A percentile compares a stretch with the other conserved stretches of the same genome.
These are phyloP conservation scores for Macroteleia sp. DNA, from an alignment of 2,888 invertebrate genomes.

Conservation along the genomic window DNA sequence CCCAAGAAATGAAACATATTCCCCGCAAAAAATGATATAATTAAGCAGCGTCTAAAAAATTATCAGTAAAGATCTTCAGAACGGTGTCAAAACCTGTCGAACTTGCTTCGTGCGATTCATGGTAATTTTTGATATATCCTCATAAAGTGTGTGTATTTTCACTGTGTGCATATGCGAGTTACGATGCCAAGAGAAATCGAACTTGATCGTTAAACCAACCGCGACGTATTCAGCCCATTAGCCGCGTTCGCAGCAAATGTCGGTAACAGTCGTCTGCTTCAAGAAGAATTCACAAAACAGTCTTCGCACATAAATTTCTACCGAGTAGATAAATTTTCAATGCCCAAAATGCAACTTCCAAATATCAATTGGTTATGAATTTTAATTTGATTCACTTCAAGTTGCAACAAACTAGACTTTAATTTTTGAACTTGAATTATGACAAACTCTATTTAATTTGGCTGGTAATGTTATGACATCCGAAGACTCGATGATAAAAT, in stretches of 20 bases:
- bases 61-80: conserved; percentile 38
- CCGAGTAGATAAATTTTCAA: conserved; percentile 21
- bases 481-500: conserved; percentile 42
- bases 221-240: conserved; percentile 79
- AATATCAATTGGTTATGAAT: too few species aligned
- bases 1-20: conserved; percentile 16
- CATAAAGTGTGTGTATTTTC: conserved; percentile 65
- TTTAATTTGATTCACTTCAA: too few species aligned
- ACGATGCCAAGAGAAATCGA: conserved; percentile 81
- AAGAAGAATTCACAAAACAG: conserved; percentile 42
- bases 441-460: neutral
- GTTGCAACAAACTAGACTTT: too few species aligned
- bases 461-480: conserved; percentile 39
- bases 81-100: conserved; percentile 57
- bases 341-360: too few species aligned
- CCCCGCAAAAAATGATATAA: conserved; percentile 33
- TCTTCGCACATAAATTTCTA: conserved; percentile 33
- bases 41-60: conserved; percentile 43
- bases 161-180: conserved; percentile 69
- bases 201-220: conserved; percentile 81
- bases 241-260: conserved; percentile 77
- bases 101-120: conserved; percentile 54
- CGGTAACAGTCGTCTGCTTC: conserved; percentile 50
- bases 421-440: too few species aligned
- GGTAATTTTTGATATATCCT: conserved; percentile 66